These are phyloP conservation scores for Ciona savignyi DNA, from an alignment of 23 tunicate species.

Conservation along the genomic window DNA sequence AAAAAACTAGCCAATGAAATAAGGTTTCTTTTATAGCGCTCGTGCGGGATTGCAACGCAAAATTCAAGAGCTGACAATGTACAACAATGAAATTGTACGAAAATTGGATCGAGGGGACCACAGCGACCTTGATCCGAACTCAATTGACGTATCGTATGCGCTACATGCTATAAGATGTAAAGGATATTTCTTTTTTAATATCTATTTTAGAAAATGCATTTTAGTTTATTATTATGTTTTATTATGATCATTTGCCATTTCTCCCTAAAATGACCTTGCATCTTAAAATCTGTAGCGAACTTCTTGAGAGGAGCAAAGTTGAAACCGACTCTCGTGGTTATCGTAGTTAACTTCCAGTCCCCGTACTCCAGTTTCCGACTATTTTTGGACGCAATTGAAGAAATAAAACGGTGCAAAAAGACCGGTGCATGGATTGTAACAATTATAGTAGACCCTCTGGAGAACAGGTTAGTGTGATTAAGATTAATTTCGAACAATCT, in stretches of 20 bases:
- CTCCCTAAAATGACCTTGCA: too few relatives aligned
- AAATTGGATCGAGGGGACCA: slow-evolving; percentile 30
- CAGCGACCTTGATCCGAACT: slow-evolving; percentile 40
- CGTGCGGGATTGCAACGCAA: slow-evolving; percentile 9
- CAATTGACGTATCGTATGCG: slow-evolving; percentile 39
- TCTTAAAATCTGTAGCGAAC: too few relatives aligned
- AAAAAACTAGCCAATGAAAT: too few relatives aligned
- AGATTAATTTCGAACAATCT: too few relatives aligned
- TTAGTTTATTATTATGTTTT: too few relatives aligned
- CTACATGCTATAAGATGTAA: slow-evolving; percentile 38
- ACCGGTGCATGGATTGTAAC: slow-evolving; percentile 53
- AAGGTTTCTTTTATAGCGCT: too few relatives aligned
- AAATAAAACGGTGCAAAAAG: slow-evolving; percentile 29
- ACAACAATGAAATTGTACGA: slow-evolving; percentile 8
- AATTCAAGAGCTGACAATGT: slow-evolving; percentile 16
- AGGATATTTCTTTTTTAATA: too few relatives aligned
- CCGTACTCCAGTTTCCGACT: slow-evolving; percentile 50
- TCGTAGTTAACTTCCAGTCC: slow-evolving; percentile 54
- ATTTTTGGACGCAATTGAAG: slow-evolving; percentile 37
- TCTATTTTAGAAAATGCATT: too few relatives aligned
- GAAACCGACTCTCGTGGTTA: slow-evolving; percentile 52
- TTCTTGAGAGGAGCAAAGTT: slow-evolving; percentile 26
- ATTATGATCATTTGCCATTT: too few relatives aligned
- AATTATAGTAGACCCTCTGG: slow-evolving; percentile 36
- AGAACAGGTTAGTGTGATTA: slow-evolving; percentile 45